Evolutionary conservation across 2,113 vertebrate species (phyloP).

Genomic region (Axis porcinus): DNA sequence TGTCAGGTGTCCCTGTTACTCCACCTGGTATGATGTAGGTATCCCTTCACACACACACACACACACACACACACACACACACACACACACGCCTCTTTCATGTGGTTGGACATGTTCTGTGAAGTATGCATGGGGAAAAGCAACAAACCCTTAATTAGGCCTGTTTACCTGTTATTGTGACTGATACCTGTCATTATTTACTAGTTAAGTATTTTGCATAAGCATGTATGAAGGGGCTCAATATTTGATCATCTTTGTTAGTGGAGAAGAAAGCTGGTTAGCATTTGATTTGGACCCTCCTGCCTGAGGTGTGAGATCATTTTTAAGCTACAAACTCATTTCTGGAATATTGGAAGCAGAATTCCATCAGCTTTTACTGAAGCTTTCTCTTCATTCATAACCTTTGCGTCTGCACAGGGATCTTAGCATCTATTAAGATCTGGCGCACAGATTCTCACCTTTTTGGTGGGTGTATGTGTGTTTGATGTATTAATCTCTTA

Average conservation of each 20-base stretch:
- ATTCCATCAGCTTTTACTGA: background rate
- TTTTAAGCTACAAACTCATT: background rate
- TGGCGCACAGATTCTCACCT: background rate
- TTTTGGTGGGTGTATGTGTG: background rate
- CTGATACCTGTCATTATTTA: background rate
- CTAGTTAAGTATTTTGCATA: background rate
- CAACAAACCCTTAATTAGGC: background rate
- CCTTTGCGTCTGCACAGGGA: background rate
- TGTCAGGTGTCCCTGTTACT: background rate
- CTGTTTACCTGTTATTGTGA: background rate
- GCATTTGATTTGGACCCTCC: background rate
- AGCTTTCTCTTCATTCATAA: background rate
- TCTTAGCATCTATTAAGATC: background rate
- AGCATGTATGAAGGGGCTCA: background rate
- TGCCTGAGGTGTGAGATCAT: background rate
- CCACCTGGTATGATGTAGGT: background rate
- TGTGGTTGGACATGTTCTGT: background rate
- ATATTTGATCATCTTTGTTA: background rate
- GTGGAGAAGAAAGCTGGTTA: background rate
- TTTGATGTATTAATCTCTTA: background rate
- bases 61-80: background rate
- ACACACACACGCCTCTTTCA: accelerated
- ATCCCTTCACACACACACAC: background rate
- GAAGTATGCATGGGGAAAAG: background rate
- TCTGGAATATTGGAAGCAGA: background rate